A percentile compares a stretch with the other conserved stretches of the same genome.
phyloP scores from a whole-genome alignment of 2,888 invertebrate genomes.

The Aphrophora alni region DNA sequence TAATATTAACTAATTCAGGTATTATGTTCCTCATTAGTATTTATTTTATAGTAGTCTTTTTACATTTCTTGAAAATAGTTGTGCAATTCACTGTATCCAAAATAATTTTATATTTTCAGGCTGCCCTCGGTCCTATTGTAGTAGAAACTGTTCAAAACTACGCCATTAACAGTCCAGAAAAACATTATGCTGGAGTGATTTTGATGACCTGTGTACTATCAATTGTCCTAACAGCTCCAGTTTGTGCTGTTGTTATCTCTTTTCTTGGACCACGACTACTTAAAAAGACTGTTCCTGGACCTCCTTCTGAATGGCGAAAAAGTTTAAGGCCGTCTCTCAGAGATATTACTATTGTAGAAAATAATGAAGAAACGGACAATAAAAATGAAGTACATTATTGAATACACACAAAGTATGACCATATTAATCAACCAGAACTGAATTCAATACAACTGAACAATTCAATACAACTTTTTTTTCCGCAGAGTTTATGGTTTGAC shows the following conservation, averaged over 20 bases:
- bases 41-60: no score
- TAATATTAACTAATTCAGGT: no score
- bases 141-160: conserved; percentile 66
- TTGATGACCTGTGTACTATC: conserved; percentile 81
- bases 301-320: conserved; percentile 74
- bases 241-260: conserved; percentile 82
- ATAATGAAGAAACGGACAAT: no score
- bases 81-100: no score
- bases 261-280: conserved; percentile 78
- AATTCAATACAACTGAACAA: no score
- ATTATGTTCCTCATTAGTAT: no score
- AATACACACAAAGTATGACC: no score
- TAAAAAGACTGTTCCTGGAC: conserved; percentile 72
- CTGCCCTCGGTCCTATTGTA: conserved; percentile 81
- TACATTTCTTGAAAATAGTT: no score
- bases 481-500: no score
- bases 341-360: conserved; percentile 83
- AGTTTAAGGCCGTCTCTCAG: conserved; percentile 83
- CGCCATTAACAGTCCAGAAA: conserved; percentile 57
- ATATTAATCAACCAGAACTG: no score
- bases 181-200: conserved; percentile 69
- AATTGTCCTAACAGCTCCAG: conserved; percentile 83
- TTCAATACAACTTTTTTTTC: no score
- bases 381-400: no score
- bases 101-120: conserved; percentile 59